Conservation (phyloP, 1,140 invertebrate genomes). For the Ctenoplectra terminalis region DNA sequence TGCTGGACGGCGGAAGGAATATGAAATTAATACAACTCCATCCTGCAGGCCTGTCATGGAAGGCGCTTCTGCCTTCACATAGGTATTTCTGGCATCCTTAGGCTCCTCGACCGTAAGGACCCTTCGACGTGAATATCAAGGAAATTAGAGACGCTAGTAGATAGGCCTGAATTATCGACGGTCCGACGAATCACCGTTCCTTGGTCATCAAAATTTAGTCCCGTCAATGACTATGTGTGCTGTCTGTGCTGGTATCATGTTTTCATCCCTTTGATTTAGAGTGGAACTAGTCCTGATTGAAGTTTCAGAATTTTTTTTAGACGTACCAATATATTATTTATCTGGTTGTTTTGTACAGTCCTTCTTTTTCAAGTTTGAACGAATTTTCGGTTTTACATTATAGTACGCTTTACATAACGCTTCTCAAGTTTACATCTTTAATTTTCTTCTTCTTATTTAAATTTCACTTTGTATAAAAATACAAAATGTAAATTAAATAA, state of each 20-base stretch:
- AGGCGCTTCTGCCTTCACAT: slow-evolving; percentile 67
- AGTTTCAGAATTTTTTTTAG: background rate
- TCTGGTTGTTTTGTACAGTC: no score
- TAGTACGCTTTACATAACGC: no score
- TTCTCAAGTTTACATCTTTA: no score
- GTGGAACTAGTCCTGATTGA: background rate
- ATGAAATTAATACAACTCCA: slow-evolving; percentile 80
- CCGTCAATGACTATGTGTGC: slow-evolving; percentile 28
- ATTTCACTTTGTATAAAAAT: no score
- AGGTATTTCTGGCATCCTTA: slow-evolving; percentile 81
- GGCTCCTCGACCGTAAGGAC: slow-evolving; percentile 78
- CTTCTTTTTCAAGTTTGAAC: no score
- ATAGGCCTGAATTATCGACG: slow-evolving; percentile 72
- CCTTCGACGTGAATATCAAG: slow-evolving; percentile 80
- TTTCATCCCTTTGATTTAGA: background rate
- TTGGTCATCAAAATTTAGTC: slow-evolving; percentile 50
- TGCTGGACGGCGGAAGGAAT: slow-evolving; percentile 73
- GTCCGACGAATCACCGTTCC: slow-evolving; percentile 55
- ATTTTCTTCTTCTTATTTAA: no score
- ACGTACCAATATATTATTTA: background rate
- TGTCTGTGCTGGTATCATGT: background rate
- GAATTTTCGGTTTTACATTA: no score
- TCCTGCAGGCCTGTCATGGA: slow-evolving; percentile 62
- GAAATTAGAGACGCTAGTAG: slow-evolving; percentile 78
- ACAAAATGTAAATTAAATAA: no score